A percentile compares a stretch with the other conserved stretches of the same genome.
Evolutionary conservation across 2,888 invertebrate genomes (phyloP).

Genomic region (Tinea semifulvella): DNA sequence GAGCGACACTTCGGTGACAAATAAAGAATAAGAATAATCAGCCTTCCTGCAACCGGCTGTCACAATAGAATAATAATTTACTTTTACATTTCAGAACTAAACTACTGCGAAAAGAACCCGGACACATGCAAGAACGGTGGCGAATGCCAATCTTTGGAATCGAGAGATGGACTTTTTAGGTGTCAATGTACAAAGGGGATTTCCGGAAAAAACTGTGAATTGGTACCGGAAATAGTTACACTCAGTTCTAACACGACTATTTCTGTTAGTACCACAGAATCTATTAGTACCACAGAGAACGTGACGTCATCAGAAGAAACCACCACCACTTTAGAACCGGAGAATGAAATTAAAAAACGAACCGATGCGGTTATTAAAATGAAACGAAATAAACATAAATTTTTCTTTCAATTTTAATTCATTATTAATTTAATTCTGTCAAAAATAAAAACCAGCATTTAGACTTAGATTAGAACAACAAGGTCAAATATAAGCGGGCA

Average conservation of each 20-base stretch:
- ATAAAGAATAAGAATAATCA: no score
- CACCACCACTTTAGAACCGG: slow-evolving; percentile 23
- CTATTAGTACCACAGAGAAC: slow-evolving; percentile 14
- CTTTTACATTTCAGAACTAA: slow-evolving; percentile 79
- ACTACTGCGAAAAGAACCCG: slow-evolving; percentile 82
- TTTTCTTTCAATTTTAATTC: no score
- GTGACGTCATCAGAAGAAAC: slow-evolving; percentile 23
- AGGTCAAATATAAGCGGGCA: no score
- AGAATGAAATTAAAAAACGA: slow-evolving; percentile 34
- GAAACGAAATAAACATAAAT: slow-evolving; percentile 32
- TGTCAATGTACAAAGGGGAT: slow-evolving; percentile 81
- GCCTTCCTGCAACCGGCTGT: no score
- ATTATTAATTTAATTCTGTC: no score
- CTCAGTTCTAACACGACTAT: slow-evolving; percentile 21
- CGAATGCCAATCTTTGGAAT: slow-evolving; percentile 80
- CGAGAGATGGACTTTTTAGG: slow-evolving; percentile 78
- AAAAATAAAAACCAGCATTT: no score
- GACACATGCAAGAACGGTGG: slow-evolving; percentile 82
- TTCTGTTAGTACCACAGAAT: background rate
- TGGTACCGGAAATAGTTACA: slow-evolving; percentile 38
- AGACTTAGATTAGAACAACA: no score
- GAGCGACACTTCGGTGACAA: no score
- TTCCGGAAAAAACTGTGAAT: slow-evolving; percentile 80
- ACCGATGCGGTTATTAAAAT: background rate
- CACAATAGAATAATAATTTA: no score